Evolutionary conservation across 2,797 vertebrate species (phyloP).

Genomic region (Microchirus variegatus): DNA sequence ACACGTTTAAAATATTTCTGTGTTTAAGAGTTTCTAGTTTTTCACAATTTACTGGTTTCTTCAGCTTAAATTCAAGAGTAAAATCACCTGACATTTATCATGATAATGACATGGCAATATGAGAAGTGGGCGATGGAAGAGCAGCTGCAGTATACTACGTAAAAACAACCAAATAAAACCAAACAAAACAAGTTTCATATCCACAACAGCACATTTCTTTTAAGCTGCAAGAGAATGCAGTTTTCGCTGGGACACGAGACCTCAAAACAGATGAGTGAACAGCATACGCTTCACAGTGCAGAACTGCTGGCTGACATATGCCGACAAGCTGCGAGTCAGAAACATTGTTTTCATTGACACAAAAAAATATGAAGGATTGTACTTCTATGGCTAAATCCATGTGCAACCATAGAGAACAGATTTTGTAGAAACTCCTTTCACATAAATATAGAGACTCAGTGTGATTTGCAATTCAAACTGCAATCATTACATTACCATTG

Average conservation of each 20-base stretch:
- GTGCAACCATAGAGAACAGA: too few species aligned
- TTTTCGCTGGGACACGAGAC: constrained; percentile 21
- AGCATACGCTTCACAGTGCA: constrained; percentile 27
- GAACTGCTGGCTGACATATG: constrained; percentile 30
- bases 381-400: too few species aligned
- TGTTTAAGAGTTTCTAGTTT: too few species aligned
- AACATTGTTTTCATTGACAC: neutral
- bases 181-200: constrained; percentile 8
- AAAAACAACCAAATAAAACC: constrained; percentile 15
- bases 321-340: constrained; percentile 9
- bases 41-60: too few species aligned
- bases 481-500: too few species aligned
- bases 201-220: constrained; percentile 1
- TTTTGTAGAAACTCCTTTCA: too few species aligned
- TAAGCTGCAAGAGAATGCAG: neutral
- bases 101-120: neutral
- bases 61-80: too few species aligned
- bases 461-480: too few species aligned
- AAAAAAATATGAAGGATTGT: too few species aligned
- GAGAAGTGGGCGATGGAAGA: neutral
- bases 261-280: constrained; percentile 27
- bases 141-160: constrained; percentile 39
- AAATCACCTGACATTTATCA: too few species aligned
- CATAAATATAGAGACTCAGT: too few species aligned
- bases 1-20: too few species aligned